Conservation (phyloP, 2,113 vertebrate genomes). For the Odontesthes bonariensis region DNA sequence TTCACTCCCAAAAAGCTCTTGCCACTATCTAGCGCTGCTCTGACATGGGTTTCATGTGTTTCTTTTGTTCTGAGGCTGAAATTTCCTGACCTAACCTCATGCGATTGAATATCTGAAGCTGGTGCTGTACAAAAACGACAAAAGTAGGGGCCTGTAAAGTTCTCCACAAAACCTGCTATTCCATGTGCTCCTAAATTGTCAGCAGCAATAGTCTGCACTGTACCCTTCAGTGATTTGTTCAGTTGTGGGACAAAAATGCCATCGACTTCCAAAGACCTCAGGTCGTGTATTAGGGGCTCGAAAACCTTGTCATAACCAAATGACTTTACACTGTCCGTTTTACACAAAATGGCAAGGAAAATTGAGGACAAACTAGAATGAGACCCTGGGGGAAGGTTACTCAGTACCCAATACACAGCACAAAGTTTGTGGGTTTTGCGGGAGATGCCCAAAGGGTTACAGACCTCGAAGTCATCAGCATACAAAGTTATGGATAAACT, state of each 20-base stretch:
- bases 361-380: constrained; percentile 11
- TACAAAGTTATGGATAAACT: constrained; percentile 17
- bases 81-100: constrained; percentile 10
- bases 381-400: constrained; percentile 6
- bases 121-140: constrained; percentile 12
- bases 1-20: constrained; percentile 16
- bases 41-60: constrained; percentile 1
- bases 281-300: constrained; percentile 6
- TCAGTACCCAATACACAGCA: constrained; percentile 7
- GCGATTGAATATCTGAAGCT: neutral
- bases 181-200: too few species aligned
- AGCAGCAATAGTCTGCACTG: constrained; percentile 15
- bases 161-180: constrained; percentile 6
- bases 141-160: neutral
- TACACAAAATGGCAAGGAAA: neutral
- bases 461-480: constrained; percentile 16
- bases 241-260: constrained; percentile 15
- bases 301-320: constrained; percentile 20
- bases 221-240: neutral
- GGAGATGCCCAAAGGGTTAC: constrained; percentile 18
- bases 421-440: constrained; percentile 26
- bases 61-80: constrained; percentile 24
- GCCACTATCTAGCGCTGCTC: constrained; percentile 1
- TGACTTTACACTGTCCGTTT: neutral
- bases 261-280: neutral